Conservation (phyloP, 2,797 vertebrate species). For the Urophycis tenuis region DNA sequence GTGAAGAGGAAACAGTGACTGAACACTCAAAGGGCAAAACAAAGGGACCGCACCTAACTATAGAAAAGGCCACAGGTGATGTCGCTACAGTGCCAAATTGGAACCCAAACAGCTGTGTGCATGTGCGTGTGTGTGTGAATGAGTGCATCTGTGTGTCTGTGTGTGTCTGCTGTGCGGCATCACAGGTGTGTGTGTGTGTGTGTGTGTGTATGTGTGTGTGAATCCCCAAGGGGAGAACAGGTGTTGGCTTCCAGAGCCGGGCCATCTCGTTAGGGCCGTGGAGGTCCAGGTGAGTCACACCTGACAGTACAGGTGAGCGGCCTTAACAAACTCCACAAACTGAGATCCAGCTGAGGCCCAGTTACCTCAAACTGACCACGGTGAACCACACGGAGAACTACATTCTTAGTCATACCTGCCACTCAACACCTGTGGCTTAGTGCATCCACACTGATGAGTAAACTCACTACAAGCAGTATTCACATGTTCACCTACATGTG, state of each 20-base stretch:
- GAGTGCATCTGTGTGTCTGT: too few species aligned
- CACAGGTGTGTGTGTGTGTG: too few species aligned
- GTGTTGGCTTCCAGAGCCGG: not conserved
- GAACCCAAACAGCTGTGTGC: too few species aligned
- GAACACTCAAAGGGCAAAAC: not conserved
- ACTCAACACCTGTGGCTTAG: not conserved
- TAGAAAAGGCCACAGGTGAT: not conserved
- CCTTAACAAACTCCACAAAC: not conserved
- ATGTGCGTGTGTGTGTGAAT: too few species aligned
- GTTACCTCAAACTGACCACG: not conserved
- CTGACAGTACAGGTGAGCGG: not conserved
- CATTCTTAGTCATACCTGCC: not conserved
- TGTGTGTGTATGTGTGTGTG: not conserved
- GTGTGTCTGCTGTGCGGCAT: too few species aligned
- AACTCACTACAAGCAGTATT: not conserved
- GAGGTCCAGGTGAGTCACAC: not conserved
- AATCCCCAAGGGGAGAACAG: not conserved
- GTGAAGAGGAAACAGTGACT: not conserved
- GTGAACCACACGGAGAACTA: not conserved
- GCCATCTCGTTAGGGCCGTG: not conserved
- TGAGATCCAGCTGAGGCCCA: not conserved
- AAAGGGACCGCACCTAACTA: not conserved
- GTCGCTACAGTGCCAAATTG: too few species aligned
- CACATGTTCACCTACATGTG: too few species aligned
- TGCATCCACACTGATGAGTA: not conserved